Evolutionary conservation across 2,797 vertebrate species (phyloP), one percentile per base, ranked within the genome.

Genomic region (Etheostoma nigrum): DNA sequence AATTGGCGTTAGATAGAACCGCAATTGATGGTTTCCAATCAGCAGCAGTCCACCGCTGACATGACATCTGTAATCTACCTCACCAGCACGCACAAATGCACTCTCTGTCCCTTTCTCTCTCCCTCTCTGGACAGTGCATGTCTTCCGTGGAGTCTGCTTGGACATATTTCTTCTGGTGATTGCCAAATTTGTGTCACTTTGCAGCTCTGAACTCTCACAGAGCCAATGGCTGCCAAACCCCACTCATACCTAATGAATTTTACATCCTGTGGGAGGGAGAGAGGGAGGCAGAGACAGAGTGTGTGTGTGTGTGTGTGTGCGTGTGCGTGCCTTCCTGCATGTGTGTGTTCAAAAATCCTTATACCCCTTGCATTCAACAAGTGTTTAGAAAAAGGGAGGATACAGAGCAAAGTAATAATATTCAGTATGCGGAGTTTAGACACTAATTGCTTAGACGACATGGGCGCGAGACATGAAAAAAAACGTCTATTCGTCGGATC

Each of bases 161-260:
- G 85, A 88, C 73, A 54, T 54, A 67, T 70, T 77, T 85, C 68
- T 64, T 76, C 67, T 54, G 63, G 59, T 82, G 79, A 88, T 79
- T 88, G 90, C 88, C 85, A 90, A 81, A 90, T 89, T 84, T 21
- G 54, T 90, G 86, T 89, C 89, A 89, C 79, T 84, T 86, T 84
- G 77, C 86, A 67, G 74, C 78, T 86, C 81, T 86, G 75, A 85
- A 80, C 76, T 75, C 83, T 87, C 75, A 49, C 69, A 18, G 67
- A 85, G 63, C 76, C 83, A 72, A 52, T 55, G 64, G 67, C 79
- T 91, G 88, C 84, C 89, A 90, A 85, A 86, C 72, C 74, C 78
- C 57, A 79, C 82, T 82, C 82, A 86, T 25, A 45, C 80, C 85
- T 86, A 77, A 90, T 93, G 84, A 91, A 89, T 91, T 82, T 90